Percentiles rank a stretch among this genome's conserved stretches.
phyloP scores from a whole-genome alignment of 2,113 vertebrate species.

The Dicrurus megarhynchus region DNA sequence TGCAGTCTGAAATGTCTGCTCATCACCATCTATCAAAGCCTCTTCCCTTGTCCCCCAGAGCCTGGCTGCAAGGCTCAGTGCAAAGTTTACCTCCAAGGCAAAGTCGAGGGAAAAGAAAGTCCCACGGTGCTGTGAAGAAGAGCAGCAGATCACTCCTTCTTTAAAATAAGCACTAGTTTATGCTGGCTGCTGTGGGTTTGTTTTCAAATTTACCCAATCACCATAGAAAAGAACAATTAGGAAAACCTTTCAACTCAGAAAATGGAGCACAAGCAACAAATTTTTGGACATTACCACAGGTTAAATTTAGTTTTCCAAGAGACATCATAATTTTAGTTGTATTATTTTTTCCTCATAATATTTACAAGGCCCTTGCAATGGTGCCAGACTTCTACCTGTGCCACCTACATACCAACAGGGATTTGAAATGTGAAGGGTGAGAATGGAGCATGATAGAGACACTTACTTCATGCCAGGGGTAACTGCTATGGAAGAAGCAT shows the following conservation, averaged over 20 bases:
- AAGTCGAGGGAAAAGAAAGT: not conserved
- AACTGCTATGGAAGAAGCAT: not conserved
- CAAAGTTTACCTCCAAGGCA: not conserved
- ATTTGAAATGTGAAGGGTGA: not conserved
- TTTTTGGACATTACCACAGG: not conserved
- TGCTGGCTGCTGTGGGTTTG: not conserved
- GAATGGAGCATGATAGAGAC: not conserved
- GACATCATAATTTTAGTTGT: not conserved
- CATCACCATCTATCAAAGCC: not conserved
- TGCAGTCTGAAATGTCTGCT: not conserved
- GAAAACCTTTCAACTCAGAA: not conserved
- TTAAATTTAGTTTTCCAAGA: not conserved
- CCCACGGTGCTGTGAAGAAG: not conserved
- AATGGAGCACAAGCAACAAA: not conserved
- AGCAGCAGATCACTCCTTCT: not conserved
- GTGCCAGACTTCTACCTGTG: not conserved
- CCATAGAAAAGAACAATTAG: accelerated
- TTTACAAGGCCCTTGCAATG: not conserved
- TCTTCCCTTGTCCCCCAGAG: not conserved
- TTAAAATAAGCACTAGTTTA: not conserved
- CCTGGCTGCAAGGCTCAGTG: not conserved
- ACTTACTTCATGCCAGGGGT: not conserved
- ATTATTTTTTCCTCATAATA: not conserved
- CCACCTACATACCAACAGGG: not conserved
- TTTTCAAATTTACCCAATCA: not conserved